Evolutionary conservation across 2,113 vertebrate species (phyloP), one percentile per base, ranked within the genome.

Genomic region (Spilogale gracilis): DNA sequence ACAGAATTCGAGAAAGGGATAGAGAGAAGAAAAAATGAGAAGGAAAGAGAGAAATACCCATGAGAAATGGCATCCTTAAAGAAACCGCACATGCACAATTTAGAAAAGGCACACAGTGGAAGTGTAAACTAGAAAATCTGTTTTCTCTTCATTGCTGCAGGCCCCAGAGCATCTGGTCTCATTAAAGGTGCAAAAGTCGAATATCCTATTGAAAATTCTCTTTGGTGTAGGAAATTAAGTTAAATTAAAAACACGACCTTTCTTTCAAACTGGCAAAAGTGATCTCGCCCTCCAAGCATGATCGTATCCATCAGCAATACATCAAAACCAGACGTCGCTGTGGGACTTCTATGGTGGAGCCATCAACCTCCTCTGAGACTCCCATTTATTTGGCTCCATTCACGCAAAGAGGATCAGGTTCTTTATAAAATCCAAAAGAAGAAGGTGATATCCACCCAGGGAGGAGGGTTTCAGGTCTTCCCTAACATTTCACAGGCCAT

Each of bases 101-200:
- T 91, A 60, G 73, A 96, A 96, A 97, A 94, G 6, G 56, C 74
- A 91, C 58, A 0, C 73, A 90, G 69, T 81, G 67, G 69, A 97
- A 80, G 91, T 96, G 96, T 96, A 97, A 98, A 97, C 93, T 93
- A 97, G 91, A 95, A 97, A 97, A 93, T 97, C 97, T 97, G 97
- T 97, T 97, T 97, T 96, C 94, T 95, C 96, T 97, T 97, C 97
- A 54, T 89, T 60, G 89, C 97, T 94, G 79, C 78, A 90, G 63
- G 97, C 96, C 98, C 96, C 97, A 96, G 86, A 96, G 96, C 97
- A 97, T 97, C 97, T 97, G 97, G 95, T 76, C 98, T 98, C 96
- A 96, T 98, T 98, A 98, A 98, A 98, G 97, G 97, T 98, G 97
- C 98, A 97, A 97, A 98, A 98, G 98, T 97, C 48, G 82, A 98